Evolutionary conservation across 1,140 invertebrate species (phyloP), one percentile per base, ranked within the genome.

Genomic region (Leptopilina boulardi): DNA sequence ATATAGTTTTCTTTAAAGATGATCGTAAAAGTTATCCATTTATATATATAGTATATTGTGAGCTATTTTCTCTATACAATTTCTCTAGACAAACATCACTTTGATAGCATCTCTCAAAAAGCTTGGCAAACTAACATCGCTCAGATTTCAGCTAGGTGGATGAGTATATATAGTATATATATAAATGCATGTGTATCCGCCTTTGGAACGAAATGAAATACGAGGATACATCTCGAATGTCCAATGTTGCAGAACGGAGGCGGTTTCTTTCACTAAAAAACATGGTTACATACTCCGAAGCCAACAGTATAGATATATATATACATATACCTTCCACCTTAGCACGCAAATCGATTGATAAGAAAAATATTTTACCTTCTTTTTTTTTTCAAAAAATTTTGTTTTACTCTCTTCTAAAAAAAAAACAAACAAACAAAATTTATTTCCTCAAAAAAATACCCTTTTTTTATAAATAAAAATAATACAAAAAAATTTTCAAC

Each of bases 171-270:
- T 54, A n/a, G n/a, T n/a, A 21, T 54, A 21, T 54, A 18, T 21
- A 3, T 54, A 15, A n/a, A 15, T 15, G 56, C 23, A 30, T 11
- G 10, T 30, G 59, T 30, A 66, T 66, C 59, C 18, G 13, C 73
- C n/a, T 42, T 70, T 34, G 54, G 30, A 56, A 74, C 30, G 51
- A 56, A 66, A 42, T 74, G 30, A 74, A 74, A 66, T 74, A 74
- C 38, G 59, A 74, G 26, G 44, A 74, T 51, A 30, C 15, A 51
- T 59, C 71, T 73, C 71, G 76, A 15, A 30, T 23, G 75, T 15
- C 26, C 59, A 80, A 77, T 77, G 71, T 80, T 71, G 42, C 59
- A 72, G 79, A 80, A 77, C 73, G 73, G 76, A 74, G 74, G 59
- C 56, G 70, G 71, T 38, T 73, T 30, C 59, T 66, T 66, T 66